Conservation (phyloP, 2,888 invertebrate genomes). For the Branchellion lobata region DNA sequence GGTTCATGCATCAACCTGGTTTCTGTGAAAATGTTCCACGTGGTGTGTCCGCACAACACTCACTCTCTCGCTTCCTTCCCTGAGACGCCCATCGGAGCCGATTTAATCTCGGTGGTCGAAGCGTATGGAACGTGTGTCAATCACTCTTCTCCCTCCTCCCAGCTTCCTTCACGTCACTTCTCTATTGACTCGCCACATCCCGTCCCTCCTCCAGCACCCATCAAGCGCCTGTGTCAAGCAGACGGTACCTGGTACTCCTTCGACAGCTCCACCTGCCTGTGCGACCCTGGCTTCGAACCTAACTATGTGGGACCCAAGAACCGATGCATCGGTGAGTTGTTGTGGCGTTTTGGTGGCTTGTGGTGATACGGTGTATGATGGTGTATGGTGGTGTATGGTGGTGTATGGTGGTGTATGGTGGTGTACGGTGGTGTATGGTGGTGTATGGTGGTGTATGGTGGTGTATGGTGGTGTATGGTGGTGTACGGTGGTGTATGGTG, state of each 20-base stretch:
- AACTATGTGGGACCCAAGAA: background rate
- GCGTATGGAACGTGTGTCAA: constrained; percentile 26
- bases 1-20: constrained; percentile 28
- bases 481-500: no score
- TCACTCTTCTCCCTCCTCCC: background rate
- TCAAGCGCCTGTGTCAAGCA: constrained; percentile 30
- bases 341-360: no score
- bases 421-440: no score
- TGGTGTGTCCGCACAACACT: constrained; percentile 20
- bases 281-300: constrained; percentile 31
- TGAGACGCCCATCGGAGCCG: constrained; percentile 8
- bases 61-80: background rate
- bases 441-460: no score
- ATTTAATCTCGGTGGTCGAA: constrained; percentile 14
- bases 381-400: no score
- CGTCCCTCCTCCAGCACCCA: background rate
- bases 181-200: no score
- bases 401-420: no score
- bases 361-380: no score
- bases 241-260: constrained; percentile 29
- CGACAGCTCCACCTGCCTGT: background rate
- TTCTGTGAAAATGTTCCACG: constrained; percentile 15
- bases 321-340: constrained; percentile 31
- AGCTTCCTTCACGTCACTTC: background rate
- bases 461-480: no score